Conservation (phyloP, 92 coral and sea anemone species). For the Phenganax subtilis region DNA sequence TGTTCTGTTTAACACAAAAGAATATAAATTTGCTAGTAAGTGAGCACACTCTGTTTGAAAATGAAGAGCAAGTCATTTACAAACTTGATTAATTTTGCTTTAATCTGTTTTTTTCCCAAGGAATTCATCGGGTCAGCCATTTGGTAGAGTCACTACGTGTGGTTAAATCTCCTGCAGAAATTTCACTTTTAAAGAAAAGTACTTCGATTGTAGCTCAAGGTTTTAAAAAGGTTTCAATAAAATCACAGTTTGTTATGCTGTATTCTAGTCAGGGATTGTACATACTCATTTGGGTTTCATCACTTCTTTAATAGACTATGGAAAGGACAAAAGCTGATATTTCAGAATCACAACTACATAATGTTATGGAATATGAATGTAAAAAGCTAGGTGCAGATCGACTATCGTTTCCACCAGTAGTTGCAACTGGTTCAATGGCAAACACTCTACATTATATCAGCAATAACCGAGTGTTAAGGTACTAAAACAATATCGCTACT, state of each 20-base stretch:
- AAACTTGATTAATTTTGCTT: background rate
- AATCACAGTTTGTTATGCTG: too few species aligned
- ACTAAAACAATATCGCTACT: background rate
- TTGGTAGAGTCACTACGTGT: slow-evolving; percentile 80
- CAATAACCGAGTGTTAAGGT: slow-evolving; percentile 82
- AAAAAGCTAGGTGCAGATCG: slow-evolving; percentile 81
- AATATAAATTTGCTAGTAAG: slow-evolving; percentile 82
- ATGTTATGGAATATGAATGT: slow-evolving; percentile 74
- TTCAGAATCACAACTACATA: slow-evolving; percentile 80
- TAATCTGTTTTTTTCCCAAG: slow-evolving; percentile 29
- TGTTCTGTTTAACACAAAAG: slow-evolving; percentile 68
- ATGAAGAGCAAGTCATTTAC: background rate
- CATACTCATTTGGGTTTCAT: background rate
- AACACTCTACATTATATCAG: slow-evolving; percentile 83
- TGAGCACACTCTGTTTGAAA: background rate
- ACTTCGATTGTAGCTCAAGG: slow-evolving; percentile 68
- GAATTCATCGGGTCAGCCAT: slow-evolving; percentile 78
- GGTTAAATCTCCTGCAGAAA: slow-evolving; percentile 79
- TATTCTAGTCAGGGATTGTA: background rate
- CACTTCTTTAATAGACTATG: slow-evolving; percentile 55
- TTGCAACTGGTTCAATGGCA: slow-evolving; percentile 94
- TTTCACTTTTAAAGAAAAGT: slow-evolving; percentile 69
- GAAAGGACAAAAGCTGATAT: slow-evolving; percentile 73
- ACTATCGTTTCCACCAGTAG: slow-evolving; percentile 91
- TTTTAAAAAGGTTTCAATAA: slow-evolving; percentile 18